Evolutionary conservation across 2,888 invertebrate species (phyloP), one percentile per base, ranked within the genome.

Genomic region (Athetis lepigone): DNA sequence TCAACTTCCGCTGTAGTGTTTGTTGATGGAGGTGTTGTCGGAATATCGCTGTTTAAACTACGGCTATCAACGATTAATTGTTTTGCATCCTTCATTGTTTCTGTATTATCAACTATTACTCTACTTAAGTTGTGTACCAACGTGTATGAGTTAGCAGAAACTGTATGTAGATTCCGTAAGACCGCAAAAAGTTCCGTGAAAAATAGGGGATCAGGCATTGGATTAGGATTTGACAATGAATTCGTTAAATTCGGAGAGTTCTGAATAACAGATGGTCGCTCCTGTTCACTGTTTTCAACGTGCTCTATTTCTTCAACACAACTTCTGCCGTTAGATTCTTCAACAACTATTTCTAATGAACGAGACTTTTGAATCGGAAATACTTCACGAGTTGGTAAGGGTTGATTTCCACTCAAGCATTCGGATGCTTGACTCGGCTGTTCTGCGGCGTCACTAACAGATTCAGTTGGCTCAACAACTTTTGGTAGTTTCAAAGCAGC

Each of bases 31-130:
- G 46, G 13, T 29, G 29, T 13, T 1, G 7, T 43, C n/a, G 43
- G 23, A 23, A 43, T 43, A 23, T 23, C 43, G n/a, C 23, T 43
- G 23, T 43, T 43, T 43, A n/a, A 43, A 23, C 43, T 43, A 23
- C 43, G 43, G 23, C 43, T 43, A n/a, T 43, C 11, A 7, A 3
- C 46, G 13, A 8, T 47, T 13, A 29, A 18, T 23, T 43, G 43
- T 29, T 47, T 29, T 47, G 7, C 18, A 6, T 29, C 18, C 29
- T 8, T 47, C 46, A 47, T 11, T 47, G 18, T 11, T 19, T 19
- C 18, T 16, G 29, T 11, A 18, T 46, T 46, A 2, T 18, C 11
- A 46, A 27, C 19, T 29, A 47, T 47, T 33, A 29, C 4, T 47
- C 19, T 19, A 13, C 47, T 25, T 29, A 46, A 27, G 18, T 18